Evolutionary conservation across 92 coral and sea anemone genomes (phyloP).

Genomic region (Zoanthus gigantus): DNA sequence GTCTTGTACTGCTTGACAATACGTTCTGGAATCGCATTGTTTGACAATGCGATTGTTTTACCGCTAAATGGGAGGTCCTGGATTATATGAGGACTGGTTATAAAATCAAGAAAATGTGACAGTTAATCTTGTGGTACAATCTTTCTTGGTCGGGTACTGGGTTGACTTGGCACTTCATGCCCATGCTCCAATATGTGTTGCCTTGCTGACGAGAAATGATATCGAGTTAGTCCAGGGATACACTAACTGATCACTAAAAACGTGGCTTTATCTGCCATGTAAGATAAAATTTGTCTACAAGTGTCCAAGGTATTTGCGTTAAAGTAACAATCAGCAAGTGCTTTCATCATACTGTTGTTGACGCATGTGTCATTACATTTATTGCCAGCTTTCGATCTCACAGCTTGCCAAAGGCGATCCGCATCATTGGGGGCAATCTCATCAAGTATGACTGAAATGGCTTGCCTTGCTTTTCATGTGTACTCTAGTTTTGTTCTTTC

Average conservation of each 20-base stretch:
- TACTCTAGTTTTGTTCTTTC: no score
- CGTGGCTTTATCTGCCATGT: slow-evolving; percentile 66
- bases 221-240: slow-evolving; percentile 62
- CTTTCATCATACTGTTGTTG: slow-evolving; percentile 42
- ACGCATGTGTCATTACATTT: no score
- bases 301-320: slow-evolving; percentile 66
- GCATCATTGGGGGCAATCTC: no score
- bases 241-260: slow-evolving; percentile 51
- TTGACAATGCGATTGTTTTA: slow-evolving; percentile 42
- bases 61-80: slow-evolving; percentile 64
- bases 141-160: slow-evolving; percentile 34
- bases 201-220: slow-evolving; percentile 55
- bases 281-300: slow-evolving; percentile 65
- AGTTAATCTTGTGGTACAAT: slow-evolving; percentile 58
- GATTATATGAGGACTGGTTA: slow-evolving; percentile 56
- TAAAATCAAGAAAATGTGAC: slow-evolving; percentile 55
- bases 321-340: slow-evolving; percentile 60
- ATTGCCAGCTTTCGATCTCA: no score
- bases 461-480: no score
- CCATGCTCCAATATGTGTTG: slow-evolving; percentile 67
- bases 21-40: slow-evolving; percentile 52
- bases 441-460: no score
- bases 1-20: slow-evolving; percentile 57
- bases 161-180: slow-evolving; percentile 53
- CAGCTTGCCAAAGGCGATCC: no score